Evolutionary conservation across 2,888 invertebrate genomes (phyloP).

Genomic region (Apomyelois bistriatella): DNA sequence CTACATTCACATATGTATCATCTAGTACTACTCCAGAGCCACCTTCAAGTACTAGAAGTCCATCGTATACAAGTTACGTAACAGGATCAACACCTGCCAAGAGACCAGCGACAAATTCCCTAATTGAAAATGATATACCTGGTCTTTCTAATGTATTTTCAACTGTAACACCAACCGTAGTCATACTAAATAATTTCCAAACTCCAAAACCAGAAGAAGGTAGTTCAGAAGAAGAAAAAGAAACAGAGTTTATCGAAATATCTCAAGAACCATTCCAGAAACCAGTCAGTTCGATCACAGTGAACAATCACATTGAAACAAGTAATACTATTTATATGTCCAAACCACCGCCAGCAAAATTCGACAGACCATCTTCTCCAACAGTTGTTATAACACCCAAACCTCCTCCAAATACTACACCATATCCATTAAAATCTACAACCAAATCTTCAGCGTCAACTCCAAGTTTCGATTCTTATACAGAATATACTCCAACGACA

Average conservation of each 20-base stretch:
- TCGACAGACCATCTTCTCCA: constrained; percentile 79
- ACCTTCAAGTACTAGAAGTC: constrained; percentile 51
- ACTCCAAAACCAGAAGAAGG: constrained; percentile 49
- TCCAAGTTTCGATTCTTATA: constrained; percentile 49
- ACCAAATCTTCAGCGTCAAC: constrained; percentile 41
- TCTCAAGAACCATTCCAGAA: constrained; percentile 76
- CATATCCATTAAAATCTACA: constrained; percentile 49
- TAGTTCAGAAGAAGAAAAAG: constrained; percentile 37
- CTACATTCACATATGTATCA: constrained; percentile 63
- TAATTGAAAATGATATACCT: constrained; percentile 30
- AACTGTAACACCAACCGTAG: constrained; percentile 72
- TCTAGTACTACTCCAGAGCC: constrained; percentile 51
- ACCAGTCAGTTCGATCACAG: constrained; percentile 75
- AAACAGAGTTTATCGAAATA: constrained; percentile 68
- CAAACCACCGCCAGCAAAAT: constrained; percentile 47
- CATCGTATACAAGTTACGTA: constrained; percentile 71
- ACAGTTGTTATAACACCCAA: constrained; percentile 85
- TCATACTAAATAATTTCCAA: constrained; percentile 57
- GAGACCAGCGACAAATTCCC: constrained; percentile 60
- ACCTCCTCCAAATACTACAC: constrained; percentile 72
- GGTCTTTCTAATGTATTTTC: constrained; percentile 66
- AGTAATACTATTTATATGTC: constrained; percentile 75
- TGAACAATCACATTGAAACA: constrained; percentile 81
- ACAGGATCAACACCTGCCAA: constrained; percentile 70
- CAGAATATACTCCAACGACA: constrained; percentile 57